phyloP scores from a whole-genome alignment of 2,888 invertebrate genomes.

The Melolontha melolontha region DNA sequence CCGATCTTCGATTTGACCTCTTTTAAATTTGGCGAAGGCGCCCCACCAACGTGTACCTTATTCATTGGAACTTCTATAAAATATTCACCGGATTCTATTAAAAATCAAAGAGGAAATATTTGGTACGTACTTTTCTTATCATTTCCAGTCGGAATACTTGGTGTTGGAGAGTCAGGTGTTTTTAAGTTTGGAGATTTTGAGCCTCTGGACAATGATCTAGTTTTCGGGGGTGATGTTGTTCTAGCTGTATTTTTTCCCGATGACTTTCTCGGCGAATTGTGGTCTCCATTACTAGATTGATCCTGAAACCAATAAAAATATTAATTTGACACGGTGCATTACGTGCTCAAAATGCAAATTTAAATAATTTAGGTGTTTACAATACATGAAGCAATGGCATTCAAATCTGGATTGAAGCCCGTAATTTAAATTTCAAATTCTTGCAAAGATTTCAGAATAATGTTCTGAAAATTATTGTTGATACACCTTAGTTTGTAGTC shows the following conservation, averaged over 20 bases:
- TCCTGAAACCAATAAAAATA: constrained; percentile 52
- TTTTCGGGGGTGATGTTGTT: constrained; percentile 62
- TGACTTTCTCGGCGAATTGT: constrained; percentile 80
- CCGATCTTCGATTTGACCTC: constrained; percentile 93
- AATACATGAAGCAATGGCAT: too few relatives aligned
- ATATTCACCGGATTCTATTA: constrained; percentile 1
- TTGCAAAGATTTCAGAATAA: too few relatives aligned
- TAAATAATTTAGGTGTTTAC: too few relatives aligned
- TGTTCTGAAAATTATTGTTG: too few relatives aligned
- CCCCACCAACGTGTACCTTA: constrained; percentile 91
- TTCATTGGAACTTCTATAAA: constrained; percentile 87
- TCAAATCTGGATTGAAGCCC: too few relatives aligned
- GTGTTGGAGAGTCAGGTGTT: constrained; percentile 77
- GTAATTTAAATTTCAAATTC: too few relatives aligned
- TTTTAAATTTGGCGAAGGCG: constrained; percentile 92
- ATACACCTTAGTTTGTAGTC: too few relatives aligned
- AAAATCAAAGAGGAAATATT: background rate
- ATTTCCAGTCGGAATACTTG: constrained; percentile 64
- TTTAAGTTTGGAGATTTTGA: constrained; percentile 70
- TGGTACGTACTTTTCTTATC: constrained; percentile 79
- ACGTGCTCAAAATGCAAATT: too few relatives aligned
- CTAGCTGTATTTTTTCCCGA: constrained; percentile 68
- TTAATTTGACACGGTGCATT: too few relatives aligned
- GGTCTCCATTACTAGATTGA: constrained; percentile 73
- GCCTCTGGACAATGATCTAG: constrained; percentile 63